Conservation (phyloP, 2,888 invertebrate genomes). For the Parnassius glacialis region DNA sequence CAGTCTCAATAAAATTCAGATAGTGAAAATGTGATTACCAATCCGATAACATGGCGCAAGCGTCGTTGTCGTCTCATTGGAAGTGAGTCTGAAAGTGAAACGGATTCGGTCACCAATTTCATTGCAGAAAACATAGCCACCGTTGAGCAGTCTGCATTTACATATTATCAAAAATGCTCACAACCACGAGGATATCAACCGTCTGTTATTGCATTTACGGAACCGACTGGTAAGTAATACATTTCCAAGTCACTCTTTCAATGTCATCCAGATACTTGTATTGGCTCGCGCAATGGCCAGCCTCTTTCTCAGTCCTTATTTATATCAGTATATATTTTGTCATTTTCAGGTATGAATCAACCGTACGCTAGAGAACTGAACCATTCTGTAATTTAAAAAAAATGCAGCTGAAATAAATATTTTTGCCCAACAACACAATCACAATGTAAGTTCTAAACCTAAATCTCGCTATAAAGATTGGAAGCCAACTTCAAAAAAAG, state of each 20-base stretch:
- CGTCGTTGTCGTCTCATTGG: slow-evolving; percentile 22
- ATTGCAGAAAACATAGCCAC: neutral
- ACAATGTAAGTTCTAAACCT: slow-evolving; percentile 4
- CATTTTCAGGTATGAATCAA: slow-evolving; percentile 25
- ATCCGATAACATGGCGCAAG: slow-evolving; percentile 9
- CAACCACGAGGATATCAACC: slow-evolving; percentile 25
- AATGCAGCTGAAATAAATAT: slow-evolving; percentile 14
- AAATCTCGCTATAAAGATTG: slow-evolving; percentile 30
- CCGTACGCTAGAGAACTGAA: slow-evolving; percentile 26
- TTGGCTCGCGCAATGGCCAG: too few relatives aligned
- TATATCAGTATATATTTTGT: slow-evolving; percentile 3
- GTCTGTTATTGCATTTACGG: slow-evolving; percentile 26
- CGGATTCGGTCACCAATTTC: neutral
- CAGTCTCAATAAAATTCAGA: slow-evolving; percentile 13
- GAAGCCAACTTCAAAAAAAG: slow-evolving; percentile 30
- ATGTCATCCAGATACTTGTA: neutral
- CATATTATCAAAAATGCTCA: slow-evolving; percentile 16
- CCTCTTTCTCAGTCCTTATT: neutral
- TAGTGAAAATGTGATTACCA: slow-evolving; percentile 12
- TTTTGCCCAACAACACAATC: slow-evolving; percentile 15
- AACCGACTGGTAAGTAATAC: slow-evolving; percentile 21
- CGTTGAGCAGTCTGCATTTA: neutral
- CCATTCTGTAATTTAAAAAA: slow-evolving; percentile 12
- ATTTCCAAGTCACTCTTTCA: too few relatives aligned
- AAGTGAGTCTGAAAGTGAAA: slow-evolving; percentile 19